Percentiles rank a stretch among this genome's conserved stretches.
These are phyloP conservation scores for Yponomeuta cagnagella DNA, from an alignment of 2,888 invertebrate genomes.

Conservation along the genomic window DNA sequence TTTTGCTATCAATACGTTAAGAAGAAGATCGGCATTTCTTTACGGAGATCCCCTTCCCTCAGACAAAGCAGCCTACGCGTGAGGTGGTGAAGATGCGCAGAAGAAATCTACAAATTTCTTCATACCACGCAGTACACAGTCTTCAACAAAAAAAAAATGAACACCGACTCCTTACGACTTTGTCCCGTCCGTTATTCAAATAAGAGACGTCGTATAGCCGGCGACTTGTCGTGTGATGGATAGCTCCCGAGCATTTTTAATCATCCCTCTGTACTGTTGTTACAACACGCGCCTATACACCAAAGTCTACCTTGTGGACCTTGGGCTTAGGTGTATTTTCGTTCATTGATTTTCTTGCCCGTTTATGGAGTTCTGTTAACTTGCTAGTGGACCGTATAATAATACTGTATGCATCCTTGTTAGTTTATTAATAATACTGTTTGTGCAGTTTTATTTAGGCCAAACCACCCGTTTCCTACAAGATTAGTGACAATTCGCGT, in stretches of 20 bases:
- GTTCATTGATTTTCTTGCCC: not conserved
- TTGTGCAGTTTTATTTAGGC: not conserved
- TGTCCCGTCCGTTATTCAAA: constrained; percentile 51
- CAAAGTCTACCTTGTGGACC: not conserved
- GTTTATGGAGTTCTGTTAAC: not conserved
- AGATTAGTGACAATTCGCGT: no score
- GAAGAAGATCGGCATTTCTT: no score
- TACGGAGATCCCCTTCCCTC: no score
- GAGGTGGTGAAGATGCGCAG: no score
- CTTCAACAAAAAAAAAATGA: not conserved
- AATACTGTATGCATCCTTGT: not conserved
- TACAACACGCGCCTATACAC: not conserved
- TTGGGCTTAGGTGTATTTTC: not conserved
- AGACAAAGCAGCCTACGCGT: no score
- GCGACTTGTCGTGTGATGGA: constrained; percentile 65
- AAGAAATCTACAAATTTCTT: no score
- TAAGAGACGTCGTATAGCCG: constrained; percentile 52
- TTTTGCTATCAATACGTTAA: no score
- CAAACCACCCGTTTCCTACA: no score
- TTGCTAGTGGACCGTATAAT: not conserved
- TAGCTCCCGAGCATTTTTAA: constrained; percentile 64
- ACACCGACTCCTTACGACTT: not conserved
- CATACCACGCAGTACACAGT: no score
- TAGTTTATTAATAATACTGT: not conserved
- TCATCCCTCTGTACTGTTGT: constrained; percentile 36